Base-by-base conservation (phyloP, 2,888 invertebrate genomes). In the Brassicogethes aeneus region DNA sequence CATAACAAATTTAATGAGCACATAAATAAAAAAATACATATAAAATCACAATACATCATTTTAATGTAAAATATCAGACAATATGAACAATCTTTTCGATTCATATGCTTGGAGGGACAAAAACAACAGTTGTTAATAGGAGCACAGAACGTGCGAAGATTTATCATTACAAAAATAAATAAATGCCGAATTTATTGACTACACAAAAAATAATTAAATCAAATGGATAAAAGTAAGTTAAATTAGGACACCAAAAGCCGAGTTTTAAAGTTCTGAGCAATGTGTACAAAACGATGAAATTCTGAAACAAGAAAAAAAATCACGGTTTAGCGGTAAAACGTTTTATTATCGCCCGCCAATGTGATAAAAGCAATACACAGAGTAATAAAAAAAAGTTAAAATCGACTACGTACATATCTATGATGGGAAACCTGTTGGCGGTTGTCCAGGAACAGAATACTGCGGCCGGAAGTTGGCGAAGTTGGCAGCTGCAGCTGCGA, bases 401-500 rank as follows among this genome's bases (percentile, higher is more conserved):
- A 23, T 23, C 23, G 23, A 23, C 23, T 7, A 23, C 23, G 5
- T 23, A 23, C 23, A 23, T 10, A 10, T 41, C 50, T 67, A 68
- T 49, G 68, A 66, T 39, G 66, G 64, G 48, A 68, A 68, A 44
- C 68, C 68, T 39, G 62, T 54, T 14, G 68, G 64, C 23, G 75
- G 74, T 60, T 78, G 79, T 30, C 79, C 79, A 32, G 80, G 80
- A 41, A 81, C 77, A 34, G 80, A 79, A 69, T 86, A 92, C 75
- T 91, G 90, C 62, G 92, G 91, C 70, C 91, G 80, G 75, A 91
- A 91, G 68, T 85, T 85, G 55, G 85, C 82, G 70, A 92, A 90
- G 71, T 86, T 91, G 33, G 86, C 85, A 40, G 85, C 85, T 23
- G 85, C 79, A 15, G 83, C 81, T 17, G 79, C 68, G 68, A 83